Evolutionary conservation across 1,140 invertebrate genomes (phyloP).

Genomic region (Popillia japonica): DNA sequence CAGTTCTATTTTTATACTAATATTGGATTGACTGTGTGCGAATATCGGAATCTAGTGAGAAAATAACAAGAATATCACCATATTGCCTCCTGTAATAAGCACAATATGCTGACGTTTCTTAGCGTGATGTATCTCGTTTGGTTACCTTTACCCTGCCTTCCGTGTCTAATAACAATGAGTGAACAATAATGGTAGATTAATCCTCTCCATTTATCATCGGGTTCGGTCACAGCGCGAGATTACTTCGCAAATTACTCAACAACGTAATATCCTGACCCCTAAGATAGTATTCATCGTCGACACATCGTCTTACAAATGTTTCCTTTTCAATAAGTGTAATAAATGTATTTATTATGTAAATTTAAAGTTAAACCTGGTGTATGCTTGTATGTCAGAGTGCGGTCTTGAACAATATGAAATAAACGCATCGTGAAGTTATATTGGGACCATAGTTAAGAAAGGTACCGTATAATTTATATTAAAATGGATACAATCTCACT

Average conservation of each 20-base stretch:
- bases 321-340: constrained; percentile 24
- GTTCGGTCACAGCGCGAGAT: neutral
- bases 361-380: neutral
- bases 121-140: neutral
- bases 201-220: constrained; percentile 1
- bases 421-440: neutral
- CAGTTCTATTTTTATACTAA: no score
- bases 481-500: neutral
- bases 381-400: neutral
- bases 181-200: constrained; percentile 10
- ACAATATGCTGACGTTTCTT: neutral
- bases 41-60: no score
- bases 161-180: constrained; percentile 21
- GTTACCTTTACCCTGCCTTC: neutral
- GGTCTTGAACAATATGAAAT: neutral
- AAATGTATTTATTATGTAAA: constrained; percentile 24
- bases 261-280: constrained; percentile 13
- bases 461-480: neutral
- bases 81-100: no score
- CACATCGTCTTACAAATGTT: neutral
- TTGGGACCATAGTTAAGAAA: no score
- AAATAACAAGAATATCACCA: no score
- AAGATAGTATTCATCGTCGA: neutral
- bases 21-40: no score
- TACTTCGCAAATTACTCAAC: constrained; percentile 25